Evolutionary conservation across 1,140 invertebrate genomes (phyloP), one percentile per base, ranked within the genome.

Genomic region (Zophobas morio): DNA sequence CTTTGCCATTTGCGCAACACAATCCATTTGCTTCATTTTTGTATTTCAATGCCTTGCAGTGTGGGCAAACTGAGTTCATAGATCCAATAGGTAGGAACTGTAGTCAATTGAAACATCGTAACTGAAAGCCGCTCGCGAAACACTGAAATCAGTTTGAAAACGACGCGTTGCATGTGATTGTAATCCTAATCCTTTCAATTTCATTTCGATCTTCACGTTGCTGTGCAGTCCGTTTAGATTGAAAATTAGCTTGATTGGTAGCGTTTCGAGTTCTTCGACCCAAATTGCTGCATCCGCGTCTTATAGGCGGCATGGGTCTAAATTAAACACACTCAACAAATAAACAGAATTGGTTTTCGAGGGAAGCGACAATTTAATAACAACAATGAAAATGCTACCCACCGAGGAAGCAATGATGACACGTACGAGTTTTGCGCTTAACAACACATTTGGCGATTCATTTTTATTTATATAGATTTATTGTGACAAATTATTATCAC

Each of bases 1-100:
- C 76, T 79, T 79, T 77, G 20, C 75, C 76, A 57, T 32, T 56
- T 53, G 78, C 78, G 46, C 78, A 79, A 66, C 75, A 79, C 71
- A 79, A 74, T 77, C 75, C 78, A 74, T 32, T 32, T 1, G 78
- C 20, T 79, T 79, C 75, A 35, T 66, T 57, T 56, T 70, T 79
- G 46, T 36, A 79, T 47, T 76, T 79, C 20, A 79, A 71, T 37
- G 73, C 77, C 32, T 70, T 78, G 54, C 74, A 78, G 75, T 78
- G 49, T 70, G 8, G n/a, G 37, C 77, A 75, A 4, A 79, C 40
- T 32, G 20, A 49, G 33, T 56, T 60, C 56, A 75, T 75, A 42
- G 34, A 8, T 66, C 56, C 53, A 75, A 75, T 75, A 42, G 34
- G 0, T 75, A 47, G 1, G 46, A 33, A 75, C 74, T 66, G 56